Percentiles rank a stretch among this genome's conserved stretches.
Conservation (phyloP, 2,888 invertebrate genomes). For the Thecophora atra region DNA sequence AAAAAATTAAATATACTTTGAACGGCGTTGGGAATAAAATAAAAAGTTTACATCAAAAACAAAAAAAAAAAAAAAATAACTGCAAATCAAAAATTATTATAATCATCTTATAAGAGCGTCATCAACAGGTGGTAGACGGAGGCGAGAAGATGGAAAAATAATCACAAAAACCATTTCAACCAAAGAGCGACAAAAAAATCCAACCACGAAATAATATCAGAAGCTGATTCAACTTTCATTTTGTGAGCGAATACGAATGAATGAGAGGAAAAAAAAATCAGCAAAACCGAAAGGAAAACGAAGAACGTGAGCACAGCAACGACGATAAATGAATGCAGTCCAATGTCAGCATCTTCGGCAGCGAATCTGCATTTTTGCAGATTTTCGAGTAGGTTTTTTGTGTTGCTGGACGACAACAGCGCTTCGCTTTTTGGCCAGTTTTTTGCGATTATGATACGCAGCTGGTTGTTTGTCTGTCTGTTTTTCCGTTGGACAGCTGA, state of each 20-base stretch:
- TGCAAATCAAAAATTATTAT: not conserved
- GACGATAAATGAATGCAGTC: not conserved
- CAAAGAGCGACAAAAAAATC: too few relatives aligned
- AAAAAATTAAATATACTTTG: not conserved
- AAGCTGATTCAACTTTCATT: not conserved
- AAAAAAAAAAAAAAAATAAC: not conserved
- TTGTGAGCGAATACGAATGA: not conserved
- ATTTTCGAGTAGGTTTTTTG: not conserved
- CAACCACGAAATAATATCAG: too few relatives aligned
- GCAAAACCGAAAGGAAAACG: too few relatives aligned
- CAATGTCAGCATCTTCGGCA: not conserved
- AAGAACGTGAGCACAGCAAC: not conserved
- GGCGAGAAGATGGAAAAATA: too few relatives aligned
- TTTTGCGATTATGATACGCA: not conserved
- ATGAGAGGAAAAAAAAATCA: not conserved
- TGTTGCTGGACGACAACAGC: not conserved
- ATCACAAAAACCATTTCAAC: too few relatives aligned
- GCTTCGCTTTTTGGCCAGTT: not conserved
- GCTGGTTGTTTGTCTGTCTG: not conserved
- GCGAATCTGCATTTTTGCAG: not conserved
- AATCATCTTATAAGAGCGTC: too few relatives aligned
- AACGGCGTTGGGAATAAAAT: not conserved
- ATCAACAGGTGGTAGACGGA: too few relatives aligned
- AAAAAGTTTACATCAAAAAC: not conserved
- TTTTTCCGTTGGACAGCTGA: not conserved